phyloP scores from a whole-genome alignment of 2,113 vertebrate species.

The Nothoprocta perdicaria region DNA sequence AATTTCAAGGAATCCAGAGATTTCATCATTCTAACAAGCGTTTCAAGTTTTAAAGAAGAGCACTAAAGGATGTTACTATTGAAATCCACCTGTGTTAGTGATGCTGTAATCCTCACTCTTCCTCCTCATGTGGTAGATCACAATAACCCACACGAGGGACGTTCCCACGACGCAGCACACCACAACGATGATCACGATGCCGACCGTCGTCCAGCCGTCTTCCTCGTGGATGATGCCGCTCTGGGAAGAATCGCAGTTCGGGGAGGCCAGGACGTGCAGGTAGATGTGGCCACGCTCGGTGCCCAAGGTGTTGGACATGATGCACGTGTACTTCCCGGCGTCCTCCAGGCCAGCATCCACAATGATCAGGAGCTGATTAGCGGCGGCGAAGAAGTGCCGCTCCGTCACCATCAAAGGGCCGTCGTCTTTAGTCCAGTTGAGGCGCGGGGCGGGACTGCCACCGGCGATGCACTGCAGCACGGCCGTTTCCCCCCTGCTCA shows the following conservation, averaged over 20 bases:
- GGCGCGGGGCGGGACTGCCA: slow-evolving; percentile 83
- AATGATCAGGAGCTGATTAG: slow-evolving; percentile 86
- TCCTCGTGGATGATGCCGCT: slow-evolving; percentile 71
- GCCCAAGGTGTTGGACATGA: slow-evolving; percentile 84
- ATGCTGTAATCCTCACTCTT: slow-evolving; percentile 85
- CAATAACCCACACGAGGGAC: slow-evolving; percentile 84
- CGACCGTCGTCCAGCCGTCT: slow-evolving; percentile 83
- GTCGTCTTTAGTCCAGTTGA: slow-evolving; percentile 87
- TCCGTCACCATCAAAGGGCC: slow-evolving; percentile 81
- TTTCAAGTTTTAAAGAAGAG: not conserved
- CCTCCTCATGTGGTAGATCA: slow-evolving; percentile 87
- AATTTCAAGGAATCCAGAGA: not conserved
- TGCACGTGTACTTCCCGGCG: slow-evolving; percentile 85
- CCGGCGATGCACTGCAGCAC: slow-evolving; percentile 86
- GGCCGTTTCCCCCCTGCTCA: slow-evolving; percentile 81
- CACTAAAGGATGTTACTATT: not conserved
- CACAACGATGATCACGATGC: slow-evolving; percentile 84
- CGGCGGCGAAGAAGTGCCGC: slow-evolving; percentile 84
- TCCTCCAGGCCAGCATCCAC: slow-evolving; percentile 83
- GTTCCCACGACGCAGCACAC: slow-evolving; percentile 86
- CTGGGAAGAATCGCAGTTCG: slow-evolving; percentile 82
- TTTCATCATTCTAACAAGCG: not conserved
- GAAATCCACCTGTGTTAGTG: slow-evolving; percentile 78
- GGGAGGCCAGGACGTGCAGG: slow-evolving; percentile 79
- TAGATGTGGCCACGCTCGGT: slow-evolving; percentile 85